These are phyloP conservation scores for Ganaspis sp. DNA, from an alignment of 1,140 invertebrate species.

Conservation along the genomic window DNA sequence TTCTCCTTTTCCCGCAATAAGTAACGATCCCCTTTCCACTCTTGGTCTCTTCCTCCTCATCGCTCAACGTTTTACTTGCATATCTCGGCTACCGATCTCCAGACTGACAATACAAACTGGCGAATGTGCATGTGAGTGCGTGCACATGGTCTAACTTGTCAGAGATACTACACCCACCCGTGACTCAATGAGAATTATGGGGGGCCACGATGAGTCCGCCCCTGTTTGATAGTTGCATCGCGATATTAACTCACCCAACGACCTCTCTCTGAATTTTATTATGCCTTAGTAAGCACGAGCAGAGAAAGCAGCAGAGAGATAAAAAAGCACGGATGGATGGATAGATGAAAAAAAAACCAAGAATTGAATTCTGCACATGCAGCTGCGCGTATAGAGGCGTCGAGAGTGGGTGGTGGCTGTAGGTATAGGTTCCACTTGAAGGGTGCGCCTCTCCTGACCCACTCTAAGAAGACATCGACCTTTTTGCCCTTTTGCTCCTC, in stretches of 20 bases:
- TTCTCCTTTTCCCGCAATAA: constrained; percentile 22
- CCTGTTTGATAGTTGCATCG: constrained; percentile 59
- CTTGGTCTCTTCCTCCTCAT: constrained; percentile 36
- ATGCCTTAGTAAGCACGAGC: neutral
- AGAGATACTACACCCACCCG: constrained; percentile 48
- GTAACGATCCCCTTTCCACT: constrained; percentile 33
- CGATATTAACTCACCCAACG: constrained; percentile 54
- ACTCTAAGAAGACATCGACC: constrained; percentile 56
- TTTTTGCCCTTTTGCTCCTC: constrained; percentile 44
- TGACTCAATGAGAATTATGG: constrained; percentile 12
- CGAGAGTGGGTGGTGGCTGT: constrained; percentile 36
- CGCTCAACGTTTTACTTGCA: constrained; percentile 38
- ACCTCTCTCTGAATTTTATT: constrained; percentile 22
- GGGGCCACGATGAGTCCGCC: constrained; percentile 50
- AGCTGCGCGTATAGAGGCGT: neutral
- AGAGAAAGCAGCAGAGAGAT: constrained; percentile 11
- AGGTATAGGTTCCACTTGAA: constrained; percentile 33
- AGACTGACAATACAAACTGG: constrained; percentile 50
- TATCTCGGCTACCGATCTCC: constrained; percentile 59
- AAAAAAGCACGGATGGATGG: neutral
- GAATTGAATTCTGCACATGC: neutral
- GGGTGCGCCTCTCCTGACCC: constrained; percentile 61
- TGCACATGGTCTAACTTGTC: constrained; percentile 37
- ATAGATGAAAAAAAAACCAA: neutral
- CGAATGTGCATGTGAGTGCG: constrained; percentile 17